phyloP scores from a whole-genome alignment of 2,888 invertebrate species.

The Lingula anatina region DNA sequence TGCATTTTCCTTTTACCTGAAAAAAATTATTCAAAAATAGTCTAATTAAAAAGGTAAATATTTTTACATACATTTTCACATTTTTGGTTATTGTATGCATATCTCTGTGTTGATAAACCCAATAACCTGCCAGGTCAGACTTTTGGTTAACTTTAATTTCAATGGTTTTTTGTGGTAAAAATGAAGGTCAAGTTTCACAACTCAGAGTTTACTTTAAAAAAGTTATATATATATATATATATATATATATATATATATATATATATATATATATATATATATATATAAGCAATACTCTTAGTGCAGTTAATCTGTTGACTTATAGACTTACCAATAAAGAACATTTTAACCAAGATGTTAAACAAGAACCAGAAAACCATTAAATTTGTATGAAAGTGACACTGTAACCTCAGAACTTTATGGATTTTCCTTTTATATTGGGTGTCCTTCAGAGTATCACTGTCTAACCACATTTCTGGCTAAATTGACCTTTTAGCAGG shows the following conservation, averaged over 20 bases:
- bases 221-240: conserved; percentile 2
- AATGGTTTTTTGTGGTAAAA: background rate
- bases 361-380: too few relatives aligned
- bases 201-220: too few relatives aligned
- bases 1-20: background rate
- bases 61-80: background rate
- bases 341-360: too few relatives aligned
- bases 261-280: conserved; percentile 5
- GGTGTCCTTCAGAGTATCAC: too few relatives aligned
- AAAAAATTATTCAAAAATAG: background rate
- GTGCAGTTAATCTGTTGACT: background rate
- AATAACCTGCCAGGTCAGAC: background rate
- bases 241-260: conserved; percentile 5
- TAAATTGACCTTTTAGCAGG: too few relatives aligned
- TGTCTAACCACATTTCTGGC: too few relatives aligned
- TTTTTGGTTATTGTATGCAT: background rate
- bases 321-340: too few relatives aligned
- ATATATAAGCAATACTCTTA: background rate
- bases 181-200: too few relatives aligned
- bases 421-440: too few relatives aligned
- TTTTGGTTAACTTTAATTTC: background rate
- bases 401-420: too few relatives aligned
- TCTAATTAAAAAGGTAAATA: background rate
- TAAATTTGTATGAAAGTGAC: too few relatives aligned
- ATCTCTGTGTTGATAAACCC: background rate